Evolutionary conservation across 2,888 invertebrate species (phyloP), one percentile per base, ranked within the genome.

Genomic region (Lepidochitona cinerea): DNA sequence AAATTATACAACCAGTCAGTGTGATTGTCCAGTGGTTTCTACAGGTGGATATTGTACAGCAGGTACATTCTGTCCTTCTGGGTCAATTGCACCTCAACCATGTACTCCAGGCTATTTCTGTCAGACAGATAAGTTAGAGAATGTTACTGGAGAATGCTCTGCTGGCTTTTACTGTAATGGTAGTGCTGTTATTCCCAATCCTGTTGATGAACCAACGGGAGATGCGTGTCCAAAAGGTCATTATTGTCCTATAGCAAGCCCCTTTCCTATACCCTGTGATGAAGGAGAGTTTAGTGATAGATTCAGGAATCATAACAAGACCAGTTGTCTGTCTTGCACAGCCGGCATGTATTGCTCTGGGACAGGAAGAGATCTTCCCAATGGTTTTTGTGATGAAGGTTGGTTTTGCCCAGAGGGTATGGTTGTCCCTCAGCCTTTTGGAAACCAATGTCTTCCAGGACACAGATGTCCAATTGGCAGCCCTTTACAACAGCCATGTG

Each of bases 201-300:
- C 89, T 5, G 85, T 87, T 23, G 86, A 86, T 80, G 88, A 88
- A 54, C 84, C 85, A 6, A 88, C 84, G 71, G 89, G 89, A 33
- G 88, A 89, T 72, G 82, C 88, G 49, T 89, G 89, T 77, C 89
- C 89, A 0, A 84, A 85, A 72, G 89, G 89, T 26, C 85, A 87
- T 73, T 89, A 87, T 75, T 89, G 89, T 75, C 88, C 87, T 14
- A 67, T 73, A 18, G 87, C 82, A 4, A 88, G 87, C 66, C 71
- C 83, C 5, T 76, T 79, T 26, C 82, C 89, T 4, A 79, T 78
- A 35, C 75, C 88, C n/a, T 89, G 89, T 67, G 77, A 79, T 33
- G 85, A 85, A 35, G 89, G 89, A 32, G 82, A 82, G 6, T 89
- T 78, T 75, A 86, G 79, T 66, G 81, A 87, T 75, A 70, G 71